Base-by-base conservation (phyloP, 2,113 vertebrate genomes). In the Dolichallabes microphthalmus region DNA sequence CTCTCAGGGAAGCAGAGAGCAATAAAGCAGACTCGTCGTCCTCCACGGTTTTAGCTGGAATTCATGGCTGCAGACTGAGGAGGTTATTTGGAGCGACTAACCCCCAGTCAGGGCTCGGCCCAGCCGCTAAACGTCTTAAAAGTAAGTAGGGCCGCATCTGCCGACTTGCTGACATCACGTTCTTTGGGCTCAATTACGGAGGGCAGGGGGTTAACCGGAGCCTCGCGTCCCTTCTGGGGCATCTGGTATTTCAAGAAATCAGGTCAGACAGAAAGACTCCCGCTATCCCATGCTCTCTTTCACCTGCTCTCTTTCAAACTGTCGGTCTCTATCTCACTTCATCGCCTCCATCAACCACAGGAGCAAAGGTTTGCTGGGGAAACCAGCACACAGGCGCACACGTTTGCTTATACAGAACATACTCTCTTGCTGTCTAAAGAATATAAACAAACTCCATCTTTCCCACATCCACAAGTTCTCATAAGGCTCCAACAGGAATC, bases 61-160 rank as follows among this genome's bases (percentile, higher is more conserved):
- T 91, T 90, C 90, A 91, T 68, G 63, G 81, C 80, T 89, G 88
- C 86, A 85, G 91, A 92, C 89, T 90, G 86, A 89, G 85, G 80
- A 89, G 30, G 25, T 82, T 52, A 82, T 82, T 82, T 82, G 60
- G 25, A 68, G 63, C 25, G 68, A 64, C 80, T 53, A 63, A 2
- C 39, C 53, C 30, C 61, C 14, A 32, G 52, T 69, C 30, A 71
- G 12, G 63, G 13, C 27, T 71, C 30, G 81, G 87, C 89, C 85
- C 77, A 82, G 53, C 45, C 90, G 84, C 90, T 91, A 90, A 86
- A 82, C 60, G n/a, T 52, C 87, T 79, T 88, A 86, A 87, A 75
- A 90, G 86, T 88, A 85, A 90, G 85, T 22, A 3, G 45, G 78
- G 57, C 61, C 68, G 63, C 83, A 86, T 90, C 82, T 68, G 83